A percentile compares a stretch with the other conserved stretches of the same genome.
Conservation (phyloP, 2,888 invertebrate species). For the Odontocolon sp. region DNA sequence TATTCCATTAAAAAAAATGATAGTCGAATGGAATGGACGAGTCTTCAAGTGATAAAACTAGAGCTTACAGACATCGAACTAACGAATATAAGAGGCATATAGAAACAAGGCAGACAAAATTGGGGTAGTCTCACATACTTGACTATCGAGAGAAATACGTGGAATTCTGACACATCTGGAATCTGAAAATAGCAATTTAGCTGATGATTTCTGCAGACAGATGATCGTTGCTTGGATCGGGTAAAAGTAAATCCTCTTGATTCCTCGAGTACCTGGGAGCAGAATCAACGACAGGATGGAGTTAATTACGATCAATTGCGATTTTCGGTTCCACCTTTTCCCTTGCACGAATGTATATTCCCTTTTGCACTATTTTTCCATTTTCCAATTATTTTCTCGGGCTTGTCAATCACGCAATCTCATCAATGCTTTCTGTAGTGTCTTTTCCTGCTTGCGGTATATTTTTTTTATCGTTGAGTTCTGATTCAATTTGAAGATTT, state of each 20-base stretch:
- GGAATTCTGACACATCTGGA: slow-evolving; percentile 27
- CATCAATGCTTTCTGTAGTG: background rate
- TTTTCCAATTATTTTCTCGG: slow-evolving; percentile 41
- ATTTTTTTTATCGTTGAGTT: background rate
- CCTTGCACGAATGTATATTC: no score
- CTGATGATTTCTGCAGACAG: slow-evolving; percentile 24
- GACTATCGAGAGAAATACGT: slow-evolving; percentile 7
- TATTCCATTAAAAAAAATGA: no score
- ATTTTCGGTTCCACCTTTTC: no score
- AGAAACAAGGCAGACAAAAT: background rate
- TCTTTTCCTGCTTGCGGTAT: background rate
- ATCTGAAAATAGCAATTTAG: slow-evolving; percentile 56
- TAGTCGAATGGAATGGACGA: no score
- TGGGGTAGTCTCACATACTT: background rate
- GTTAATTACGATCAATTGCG: slow-evolving; percentile 2
- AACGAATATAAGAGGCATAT: background rate
- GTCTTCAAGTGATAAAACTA: no score
- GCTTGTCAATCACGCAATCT: slow-evolving; percentile 7
- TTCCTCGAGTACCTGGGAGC: no score
- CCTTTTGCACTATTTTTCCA: background rate
- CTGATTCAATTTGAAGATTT: background rate
- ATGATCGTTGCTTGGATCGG: slow-evolving; percentile 27
- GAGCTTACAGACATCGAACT: no score
- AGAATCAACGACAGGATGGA: slow-evolving; percentile 7
- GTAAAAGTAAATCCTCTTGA: no score